phyloP scores from a whole-genome alignment of 2,113 vertebrate species.

The Dendrocopos noguchii region DNA sequence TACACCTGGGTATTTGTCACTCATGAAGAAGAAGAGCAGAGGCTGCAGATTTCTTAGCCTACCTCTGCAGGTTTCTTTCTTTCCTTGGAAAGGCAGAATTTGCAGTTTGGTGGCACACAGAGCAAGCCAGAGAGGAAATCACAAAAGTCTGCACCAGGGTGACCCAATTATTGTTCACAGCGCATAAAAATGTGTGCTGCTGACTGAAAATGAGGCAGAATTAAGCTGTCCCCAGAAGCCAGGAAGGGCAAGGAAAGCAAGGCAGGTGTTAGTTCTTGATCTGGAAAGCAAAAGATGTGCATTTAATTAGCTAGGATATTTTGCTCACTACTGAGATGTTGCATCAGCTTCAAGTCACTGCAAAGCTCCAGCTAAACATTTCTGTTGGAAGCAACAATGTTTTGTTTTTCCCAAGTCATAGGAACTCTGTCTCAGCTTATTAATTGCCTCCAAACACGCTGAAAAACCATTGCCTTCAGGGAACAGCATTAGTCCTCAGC shows the following conservation, averaged over 20 bases:
- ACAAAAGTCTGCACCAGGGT: not conserved
- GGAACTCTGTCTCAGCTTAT: not conserved
- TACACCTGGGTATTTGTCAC: not conserved
- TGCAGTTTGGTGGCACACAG: not conserved
- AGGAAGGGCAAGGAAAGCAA: not conserved
- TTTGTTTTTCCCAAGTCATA: not conserved
- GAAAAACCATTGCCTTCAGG: not conserved
- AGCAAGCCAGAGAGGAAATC: not conserved
- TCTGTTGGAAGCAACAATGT: not conserved
- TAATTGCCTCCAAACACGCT: not conserved
- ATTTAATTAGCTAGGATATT: not conserved
- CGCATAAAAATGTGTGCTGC: not conserved
- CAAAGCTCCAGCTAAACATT: not conserved
- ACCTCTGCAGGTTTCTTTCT: not conserved
- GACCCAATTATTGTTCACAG: not conserved
- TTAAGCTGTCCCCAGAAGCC: not conserved
- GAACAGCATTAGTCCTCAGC: not conserved
- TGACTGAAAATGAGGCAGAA: not conserved
- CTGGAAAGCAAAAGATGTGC: not conserved
- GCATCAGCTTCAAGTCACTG: not conserved
- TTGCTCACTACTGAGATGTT: not conserved
- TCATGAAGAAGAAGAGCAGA: not conserved
- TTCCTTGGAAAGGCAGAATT: not conserved
- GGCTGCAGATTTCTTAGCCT: not conserved
- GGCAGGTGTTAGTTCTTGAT: not conserved